Evolutionary conservation across 2,797 vertebrate genomes (phyloP), one percentile per base, ranked within the genome.

Genomic region (Anolis apletophallus): DNA sequence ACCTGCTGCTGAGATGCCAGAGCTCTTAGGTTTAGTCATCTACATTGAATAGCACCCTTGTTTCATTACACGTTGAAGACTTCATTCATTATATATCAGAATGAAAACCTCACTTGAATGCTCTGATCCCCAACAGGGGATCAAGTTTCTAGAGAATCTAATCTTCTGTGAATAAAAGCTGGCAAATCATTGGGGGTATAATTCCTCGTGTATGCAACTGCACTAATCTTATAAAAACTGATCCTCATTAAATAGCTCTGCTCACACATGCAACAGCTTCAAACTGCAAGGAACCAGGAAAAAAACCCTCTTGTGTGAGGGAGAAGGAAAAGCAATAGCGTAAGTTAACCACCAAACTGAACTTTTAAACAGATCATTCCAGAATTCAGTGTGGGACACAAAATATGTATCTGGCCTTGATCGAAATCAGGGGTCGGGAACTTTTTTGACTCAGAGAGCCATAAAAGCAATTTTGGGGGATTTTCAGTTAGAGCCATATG

Each of bases 141-240:
- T 92, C 89, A 83, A 88, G 91, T 94, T 95, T 94, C 94, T 94
- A 88, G 91, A 94, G 93, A 91, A 93, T 87, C 93, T 95, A 93
- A 95, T 95, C 89, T 95, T 94, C 95, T 95, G 94, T 95, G 95
- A 95, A 95, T 93, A 94, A 93, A 85, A 61, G 64, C 91, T 92
- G 91, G 92, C 91, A 95, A 94, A 94, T 92, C 92, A 94, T 90
- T 85, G 84, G 83, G 91, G 91, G 91, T 83, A 93, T 93, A 93
- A 93, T 71, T 84, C 90, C 92, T 92, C 88, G 84, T 93, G 93
- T 91, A 90, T 87, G 90, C 90, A 94, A 90, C 83, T 86, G 91
- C 89, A 91, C 87, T 91, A 95, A 94, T 90, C 91, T 88, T 92
- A 83, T 84, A 88, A 93, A 92, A 90, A 88, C 83, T 69, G 89